Percentiles rank a stretch among this genome's conserved stretches.
phyloP scores from a whole-genome alignment of 2,797 vertebrate genomes.

The Champsocephalus esox region DNA sequence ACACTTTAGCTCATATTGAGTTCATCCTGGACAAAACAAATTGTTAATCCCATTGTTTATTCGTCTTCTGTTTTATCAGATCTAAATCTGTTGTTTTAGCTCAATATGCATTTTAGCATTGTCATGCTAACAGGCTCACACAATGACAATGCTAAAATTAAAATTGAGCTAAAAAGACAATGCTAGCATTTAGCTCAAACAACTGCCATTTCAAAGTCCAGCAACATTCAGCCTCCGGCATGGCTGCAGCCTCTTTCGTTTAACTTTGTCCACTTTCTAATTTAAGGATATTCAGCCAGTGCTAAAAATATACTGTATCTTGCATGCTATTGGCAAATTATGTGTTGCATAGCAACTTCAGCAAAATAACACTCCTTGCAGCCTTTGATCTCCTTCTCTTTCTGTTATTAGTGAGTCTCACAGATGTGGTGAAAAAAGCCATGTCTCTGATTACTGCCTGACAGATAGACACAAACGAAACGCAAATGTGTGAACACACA shows the following conservation, averaged over 20 bases:
- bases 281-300: constrained; percentile 20
- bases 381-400: constrained; percentile 45
- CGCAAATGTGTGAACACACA: constrained; percentile 12
- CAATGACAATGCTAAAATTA: no score
- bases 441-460: constrained; percentile 47
- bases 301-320: constrained; percentile 8
- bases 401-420: constrained; percentile 35
- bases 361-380: constrained; percentile 23
- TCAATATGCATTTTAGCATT: no score
- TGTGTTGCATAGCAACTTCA: constrained; percentile 50
- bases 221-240: neutral
- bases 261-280: constrained; percentile 20
- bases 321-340: constrained; percentile 23
- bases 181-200: no score
- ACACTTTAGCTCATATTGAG: no score
- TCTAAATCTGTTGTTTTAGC: no score
- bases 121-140: no score
- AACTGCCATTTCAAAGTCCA: neutral
- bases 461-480: constrained; percentile 38
- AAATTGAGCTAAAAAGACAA: no score
- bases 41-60: no score
- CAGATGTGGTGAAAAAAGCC: constrained; percentile 25
- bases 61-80: no score
- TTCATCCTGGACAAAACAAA: no score
- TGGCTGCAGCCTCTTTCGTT: neutral